Conservation (phyloP, 1,140 invertebrate genomes). For the Chlorops oryzae region DNA sequence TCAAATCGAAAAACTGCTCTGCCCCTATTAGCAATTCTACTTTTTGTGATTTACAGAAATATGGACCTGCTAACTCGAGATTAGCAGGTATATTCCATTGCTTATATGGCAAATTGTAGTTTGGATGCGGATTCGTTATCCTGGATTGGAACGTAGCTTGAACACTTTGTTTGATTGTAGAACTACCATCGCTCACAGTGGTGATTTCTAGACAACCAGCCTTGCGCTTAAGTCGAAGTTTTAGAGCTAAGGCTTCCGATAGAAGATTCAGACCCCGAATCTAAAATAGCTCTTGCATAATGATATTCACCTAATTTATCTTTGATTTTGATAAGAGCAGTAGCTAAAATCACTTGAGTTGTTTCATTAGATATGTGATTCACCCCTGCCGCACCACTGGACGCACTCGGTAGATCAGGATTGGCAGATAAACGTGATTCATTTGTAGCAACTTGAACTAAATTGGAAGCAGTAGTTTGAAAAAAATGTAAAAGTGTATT, state of each 20-base stretch:
- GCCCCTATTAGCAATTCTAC: no score
- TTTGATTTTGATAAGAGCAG: conserved; percentile 1
- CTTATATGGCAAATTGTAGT: no score
- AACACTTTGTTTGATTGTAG: no score
- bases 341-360: conserved; percentile 10
- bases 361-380: background rate
- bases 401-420: background rate
- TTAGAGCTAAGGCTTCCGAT: conserved; percentile 6
- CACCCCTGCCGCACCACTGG: background rate
- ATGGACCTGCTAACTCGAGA: conserved; percentile 24
- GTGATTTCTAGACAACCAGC: no score
- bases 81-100: conserved; percentile 19
- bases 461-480: no score
- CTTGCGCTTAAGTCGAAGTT: background rate
- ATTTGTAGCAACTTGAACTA: no score
- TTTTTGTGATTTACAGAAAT: conserved; percentile 24
- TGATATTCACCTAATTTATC: background rate
- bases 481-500: conserved; percentile 4
- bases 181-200: no score
- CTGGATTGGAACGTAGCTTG: no score
- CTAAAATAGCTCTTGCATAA: conserved; percentile 7
- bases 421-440: no score
- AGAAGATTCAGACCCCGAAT: conserved; percentile 11
- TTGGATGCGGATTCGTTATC: no score
- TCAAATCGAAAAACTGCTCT: no score